Conservation (phyloP, 2,888 invertebrate species). For the Geophilus truncorum region DNA sequence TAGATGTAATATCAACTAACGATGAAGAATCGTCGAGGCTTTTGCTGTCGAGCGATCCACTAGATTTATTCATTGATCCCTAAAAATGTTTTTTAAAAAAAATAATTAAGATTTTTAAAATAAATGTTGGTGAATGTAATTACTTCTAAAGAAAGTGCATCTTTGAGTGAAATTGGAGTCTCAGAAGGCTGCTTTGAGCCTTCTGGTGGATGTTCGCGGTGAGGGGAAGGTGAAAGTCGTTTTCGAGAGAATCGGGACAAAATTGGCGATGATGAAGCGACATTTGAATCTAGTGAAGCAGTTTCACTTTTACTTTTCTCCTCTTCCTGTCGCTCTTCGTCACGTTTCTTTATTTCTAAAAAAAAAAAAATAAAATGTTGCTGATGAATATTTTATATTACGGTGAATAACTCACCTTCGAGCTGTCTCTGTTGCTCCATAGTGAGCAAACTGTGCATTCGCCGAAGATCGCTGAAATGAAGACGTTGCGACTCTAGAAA, state of each 20-base stretch:
- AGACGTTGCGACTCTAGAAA: conserved; percentile 52
- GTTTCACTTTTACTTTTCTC: conserved; percentile 40
- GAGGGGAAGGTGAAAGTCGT: conserved; percentile 1
- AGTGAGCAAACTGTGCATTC: conserved; percentile 50
- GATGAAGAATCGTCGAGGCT: not conserved
- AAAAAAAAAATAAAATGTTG: too few species aligned
- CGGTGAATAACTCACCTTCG: conserved; percentile 42
- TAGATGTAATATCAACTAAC: not conserved
- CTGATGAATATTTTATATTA: not conserved
- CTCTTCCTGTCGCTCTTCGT: conserved; percentile 46
- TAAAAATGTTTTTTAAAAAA: conserved; percentile 37
- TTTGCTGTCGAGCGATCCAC: too few species aligned
- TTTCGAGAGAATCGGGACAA: conserved; percentile 6
- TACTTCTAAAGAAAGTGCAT: not conserved
- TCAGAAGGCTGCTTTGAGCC: not conserved
- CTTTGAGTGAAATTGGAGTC: conserved; percentile 17
- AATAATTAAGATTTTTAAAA: too few species aligned
- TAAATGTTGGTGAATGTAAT: conserved; percentile 31
- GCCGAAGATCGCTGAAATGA: conserved; percentile 50
- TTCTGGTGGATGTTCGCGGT: not conserved
- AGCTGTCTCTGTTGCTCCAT: conserved; percentile 51
- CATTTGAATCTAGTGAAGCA: not conserved
- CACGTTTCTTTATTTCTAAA: conserved; percentile 46
- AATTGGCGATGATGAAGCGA: not conserved
- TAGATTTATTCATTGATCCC: conserved; percentile 32